Base-by-base conservation (phyloP, 2,113 vertebrate species). In the Penelope pileata region DNA sequence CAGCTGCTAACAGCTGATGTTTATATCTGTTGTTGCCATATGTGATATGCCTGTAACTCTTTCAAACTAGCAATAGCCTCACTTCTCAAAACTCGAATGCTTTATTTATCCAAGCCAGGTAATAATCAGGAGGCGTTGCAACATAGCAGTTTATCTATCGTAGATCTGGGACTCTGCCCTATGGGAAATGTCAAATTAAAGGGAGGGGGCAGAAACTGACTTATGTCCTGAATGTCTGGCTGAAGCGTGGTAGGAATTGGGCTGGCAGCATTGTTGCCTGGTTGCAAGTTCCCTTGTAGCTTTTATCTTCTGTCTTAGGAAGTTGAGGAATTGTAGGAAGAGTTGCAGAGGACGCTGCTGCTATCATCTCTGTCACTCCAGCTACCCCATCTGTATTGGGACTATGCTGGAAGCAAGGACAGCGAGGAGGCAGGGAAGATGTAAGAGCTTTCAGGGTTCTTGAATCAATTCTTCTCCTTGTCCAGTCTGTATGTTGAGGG, bases 111-210 rank as follows among this genome's bases (percentile, higher is more conserved):
- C 14, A 34, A 54, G 38, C 32, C 32, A 78, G 38, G 38, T 81
- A 74, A 58, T 81, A 74, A 86, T 59, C 50, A 90, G 68, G 34
- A n/a, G 16, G 45, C 82, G 43, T 85, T 42, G 67, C 53, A 84
- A 95, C 88, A 51, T 0, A 68, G 34, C 38, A 81, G 8, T 51
- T 94, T 91, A 93, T 91, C 88, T 86, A 0, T 58, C 0, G 0
- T 54, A 32, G 12, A 75, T 92, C 83, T 90, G 83, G 50, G 80
- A 59, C 66, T 87, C 91, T 92, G 80, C 80, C 86, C 76, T 78
- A 2, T 83, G 80, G 60, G 58, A 83, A 67, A 21, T 2, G 0
- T 18, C 47, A 78, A 24, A 78, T 92, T 90, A 90, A 81, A 96
- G 88, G 93, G 85, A 94, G 67, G 36, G 51, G 34, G 3, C 38